Percentiles rank a stretch among this genome's conserved stretches.
These are phyloP conservation scores for Lontra canadensis DNA, from an alignment of 2,113 vertebrate genomes.

Conservation along the genomic window DNA sequence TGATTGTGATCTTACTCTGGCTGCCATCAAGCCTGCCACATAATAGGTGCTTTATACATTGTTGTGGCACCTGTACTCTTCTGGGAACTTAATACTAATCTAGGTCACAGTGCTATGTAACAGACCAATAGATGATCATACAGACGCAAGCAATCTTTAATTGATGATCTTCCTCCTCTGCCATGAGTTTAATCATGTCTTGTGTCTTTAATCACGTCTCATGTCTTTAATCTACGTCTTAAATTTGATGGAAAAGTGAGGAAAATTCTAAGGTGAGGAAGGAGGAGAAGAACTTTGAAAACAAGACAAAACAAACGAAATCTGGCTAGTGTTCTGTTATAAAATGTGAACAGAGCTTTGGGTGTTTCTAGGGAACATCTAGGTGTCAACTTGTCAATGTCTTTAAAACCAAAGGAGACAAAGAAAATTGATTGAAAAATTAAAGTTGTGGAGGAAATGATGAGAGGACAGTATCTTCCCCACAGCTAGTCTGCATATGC, in stretches of 20 bases:
- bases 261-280: neutral
- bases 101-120: neutral
- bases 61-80: neutral
- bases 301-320: neutral
- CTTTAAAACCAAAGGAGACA: constrained; percentile 6
- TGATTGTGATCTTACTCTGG: neutral
- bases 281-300: neutral
- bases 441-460: neutral
- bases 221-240: neutral
- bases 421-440: neutral
- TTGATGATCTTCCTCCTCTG: neutral
- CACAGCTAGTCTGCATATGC: neutral
- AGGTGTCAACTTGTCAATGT: neutral
- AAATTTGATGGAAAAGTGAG: neutral
- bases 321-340: neutral
- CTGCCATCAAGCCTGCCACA: too few species aligned
- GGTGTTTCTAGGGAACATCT: neutral
- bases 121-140: neutral
- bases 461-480: neutral
- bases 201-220: too few species aligned
- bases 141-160: neutral
- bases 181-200: neutral
- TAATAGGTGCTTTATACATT: neutral
- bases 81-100: neutral
- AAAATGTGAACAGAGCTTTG: neutral